Evolutionary conservation across 2,888 invertebrate genomes (phyloP).

Genomic region (Philereme transversata): DNA sequence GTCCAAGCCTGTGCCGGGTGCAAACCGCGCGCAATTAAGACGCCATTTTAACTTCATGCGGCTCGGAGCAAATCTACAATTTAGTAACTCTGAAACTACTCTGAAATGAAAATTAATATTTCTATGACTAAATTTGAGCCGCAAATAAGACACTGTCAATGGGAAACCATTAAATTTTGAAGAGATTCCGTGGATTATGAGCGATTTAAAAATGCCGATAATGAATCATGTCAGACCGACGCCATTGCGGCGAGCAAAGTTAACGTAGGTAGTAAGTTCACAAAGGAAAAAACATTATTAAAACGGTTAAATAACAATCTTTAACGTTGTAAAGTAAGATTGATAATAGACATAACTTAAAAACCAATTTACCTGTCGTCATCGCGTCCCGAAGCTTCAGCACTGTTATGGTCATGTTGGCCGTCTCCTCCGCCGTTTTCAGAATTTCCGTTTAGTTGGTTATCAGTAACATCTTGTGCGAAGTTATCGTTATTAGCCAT

Average conservation of each 20-base stretch:
- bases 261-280: slow-evolving; percentile 26
- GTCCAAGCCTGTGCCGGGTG: slow-evolving; percentile 72
- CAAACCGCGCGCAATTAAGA: slow-evolving; percentile 76
- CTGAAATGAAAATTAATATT: slow-evolving; percentile 77
- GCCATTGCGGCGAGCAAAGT: slow-evolving; percentile 71
- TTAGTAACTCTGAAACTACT: slow-evolving; percentile 65
- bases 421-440: slow-evolving; percentile 88
- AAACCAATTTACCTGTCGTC: slow-evolving; percentile 87
- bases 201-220: slow-evolving; percentile 69
- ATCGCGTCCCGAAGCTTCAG: slow-evolving; percentile 90
- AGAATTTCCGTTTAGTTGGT: slow-evolving; percentile 85
- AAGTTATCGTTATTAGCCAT: slow-evolving; percentile 92
- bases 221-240: slow-evolving; percentile 71
- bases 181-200: slow-evolving; percentile 70
- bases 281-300: slow-evolving; percentile 58
- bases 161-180: slow-evolving; percentile 74
- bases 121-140: slow-evolving; percentile 58
- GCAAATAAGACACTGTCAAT: slow-evolving; percentile 68
- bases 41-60: slow-evolving; percentile 83
- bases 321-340: slow-evolving; percentile 13
- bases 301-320: slow-evolving; percentile 43
- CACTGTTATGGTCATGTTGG: slow-evolving; percentile 88
- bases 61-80: slow-evolving; percentile 61
- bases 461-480: slow-evolving; percentile 90
- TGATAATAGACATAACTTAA: slow-evolving; percentile 9